Evolutionary conservation across 2,888 invertebrate species (phyloP).

Genomic region (Calameuta pallipes): DNA sequence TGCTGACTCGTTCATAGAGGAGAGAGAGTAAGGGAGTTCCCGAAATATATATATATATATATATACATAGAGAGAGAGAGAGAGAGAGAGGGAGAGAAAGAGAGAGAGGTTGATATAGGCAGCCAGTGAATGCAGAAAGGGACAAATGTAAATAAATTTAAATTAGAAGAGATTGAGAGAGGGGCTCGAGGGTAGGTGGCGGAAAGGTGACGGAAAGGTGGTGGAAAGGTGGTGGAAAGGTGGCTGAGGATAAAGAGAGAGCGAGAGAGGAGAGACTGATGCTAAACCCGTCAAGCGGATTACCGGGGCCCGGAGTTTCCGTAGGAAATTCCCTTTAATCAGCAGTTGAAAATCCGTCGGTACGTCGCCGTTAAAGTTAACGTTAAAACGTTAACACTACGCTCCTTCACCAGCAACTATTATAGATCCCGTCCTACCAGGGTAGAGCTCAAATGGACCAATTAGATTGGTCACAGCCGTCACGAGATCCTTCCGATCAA

Average conservation of each 20-base stretch:
- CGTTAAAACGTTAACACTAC: neutral
- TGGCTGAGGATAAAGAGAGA: constrained; percentile 9
- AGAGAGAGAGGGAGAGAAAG: constrained; percentile 7
- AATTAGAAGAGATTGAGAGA: constrained; percentile 39
- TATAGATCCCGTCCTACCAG: too few species aligned
- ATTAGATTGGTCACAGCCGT: too few species aligned
- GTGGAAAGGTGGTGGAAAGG: too few species aligned
- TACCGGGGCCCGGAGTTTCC: constrained; percentile 14
- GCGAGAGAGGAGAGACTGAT: constrained; percentile 6
- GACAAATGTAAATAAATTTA: constrained; percentile 59
- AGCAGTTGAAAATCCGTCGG: constrained; percentile 42
- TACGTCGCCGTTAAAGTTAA: neutral
- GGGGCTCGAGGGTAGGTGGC: too few species aligned
- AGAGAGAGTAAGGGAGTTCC: constrained; percentile 6
- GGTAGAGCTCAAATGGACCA: too few species aligned
- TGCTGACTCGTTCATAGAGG: neutral
- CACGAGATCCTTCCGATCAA: too few species aligned
- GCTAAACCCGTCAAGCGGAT: constrained; percentile 8
- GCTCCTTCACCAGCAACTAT: too few species aligned
- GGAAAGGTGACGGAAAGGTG: too few species aligned
- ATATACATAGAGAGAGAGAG: constrained; percentile 13
- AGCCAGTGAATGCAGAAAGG: constrained; percentile 28
- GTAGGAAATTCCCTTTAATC: constrained; percentile 46
- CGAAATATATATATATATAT: constrained; percentile 20
- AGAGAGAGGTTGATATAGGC: neutral